These are phyloP conservation scores for Aphis gossypii DNA, from an alignment of 1,140 invertebrate species.

Conservation along the genomic window DNA sequence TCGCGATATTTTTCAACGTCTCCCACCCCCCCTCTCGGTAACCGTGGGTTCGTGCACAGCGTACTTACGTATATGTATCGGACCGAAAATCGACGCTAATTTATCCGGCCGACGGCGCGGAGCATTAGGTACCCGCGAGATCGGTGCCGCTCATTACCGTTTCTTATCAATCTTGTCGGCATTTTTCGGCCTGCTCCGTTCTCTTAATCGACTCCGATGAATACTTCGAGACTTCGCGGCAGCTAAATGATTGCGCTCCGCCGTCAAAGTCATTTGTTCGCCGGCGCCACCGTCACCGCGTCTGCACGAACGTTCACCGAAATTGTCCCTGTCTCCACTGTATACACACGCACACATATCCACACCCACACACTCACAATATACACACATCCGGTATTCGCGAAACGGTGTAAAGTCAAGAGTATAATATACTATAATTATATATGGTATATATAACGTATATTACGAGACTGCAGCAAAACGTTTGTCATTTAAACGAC, in stretches of 20 bases:
- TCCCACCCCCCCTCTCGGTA: no score
- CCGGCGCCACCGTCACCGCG: background rate
- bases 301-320: background rate
- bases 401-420: background rate
- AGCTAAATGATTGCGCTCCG: background rate
- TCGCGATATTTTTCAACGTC: constrained; percentile 30
- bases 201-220: background rate
- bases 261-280: constrained; percentile 53
- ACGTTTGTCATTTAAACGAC: constrained; percentile 24
- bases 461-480: background rate
- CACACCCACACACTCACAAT: background rate
- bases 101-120: constrained; percentile 33
- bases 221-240: no score
- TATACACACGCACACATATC: background rate
- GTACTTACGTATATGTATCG: background rate
- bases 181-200: background rate
- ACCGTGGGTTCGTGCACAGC: background rate
- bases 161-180: constrained; percentile 48
- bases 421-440: background rate
- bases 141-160: constrained; percentile 44
- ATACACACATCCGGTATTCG: background rate
- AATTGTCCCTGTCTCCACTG: background rate
- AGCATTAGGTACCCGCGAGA: background rate
- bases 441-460: background rate
- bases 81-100: constrained; percentile 41